Base-by-base conservation (phyloP, 2,888 invertebrate genomes). In the Drosophila pseudotalamancana region DNA sequence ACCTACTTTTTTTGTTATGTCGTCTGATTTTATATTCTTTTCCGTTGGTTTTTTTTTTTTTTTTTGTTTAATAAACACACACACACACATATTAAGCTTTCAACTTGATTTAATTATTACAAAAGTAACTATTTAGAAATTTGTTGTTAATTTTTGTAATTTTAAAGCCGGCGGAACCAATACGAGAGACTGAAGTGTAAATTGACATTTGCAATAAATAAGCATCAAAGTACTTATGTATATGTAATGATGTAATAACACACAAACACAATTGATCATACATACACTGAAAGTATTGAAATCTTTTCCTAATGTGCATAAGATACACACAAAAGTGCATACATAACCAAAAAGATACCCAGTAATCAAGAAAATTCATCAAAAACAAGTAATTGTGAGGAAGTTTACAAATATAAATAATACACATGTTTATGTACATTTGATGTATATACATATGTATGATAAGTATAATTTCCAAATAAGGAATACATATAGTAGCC, bases 161-260 rank as follows among this genome's bases (percentile, higher is more conserved):
- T 93, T 87, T 89, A 74, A 89, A 94, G 94, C 94, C 94, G 93
- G 94, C 94, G 93, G 94, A 94, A 93, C 94, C 94, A 92, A 94
- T 94, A 93, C 94, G 94, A 93, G 94, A 94, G 94, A 94, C 94
- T 93, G 94, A 94, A 94, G 94, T 94, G 93, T 94, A 94, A 94
- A 94, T 83, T 88, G 77, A 88, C 65, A 83, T 69, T 71, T 78
- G 64, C 72, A 75, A 81, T 67, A 69, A 77, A 77, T 43, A 54
- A 59, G 55, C 61, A 70, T 68, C 66, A 84, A n/a, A 69, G 45
- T 54, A 67, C 69, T 64, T 65, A 57, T 65, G 64, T 67, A 43
- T 59, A 74, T 55, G 49, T 62, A 70, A 67, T 55, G 61, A 68
- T 70, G 27, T 42, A 60, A 68, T 64, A 74, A 34, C 31, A 31